Evolutionary conservation across 2,113 vertebrate genomes (phyloP).

Genomic region (Axis porcinus): DNA sequence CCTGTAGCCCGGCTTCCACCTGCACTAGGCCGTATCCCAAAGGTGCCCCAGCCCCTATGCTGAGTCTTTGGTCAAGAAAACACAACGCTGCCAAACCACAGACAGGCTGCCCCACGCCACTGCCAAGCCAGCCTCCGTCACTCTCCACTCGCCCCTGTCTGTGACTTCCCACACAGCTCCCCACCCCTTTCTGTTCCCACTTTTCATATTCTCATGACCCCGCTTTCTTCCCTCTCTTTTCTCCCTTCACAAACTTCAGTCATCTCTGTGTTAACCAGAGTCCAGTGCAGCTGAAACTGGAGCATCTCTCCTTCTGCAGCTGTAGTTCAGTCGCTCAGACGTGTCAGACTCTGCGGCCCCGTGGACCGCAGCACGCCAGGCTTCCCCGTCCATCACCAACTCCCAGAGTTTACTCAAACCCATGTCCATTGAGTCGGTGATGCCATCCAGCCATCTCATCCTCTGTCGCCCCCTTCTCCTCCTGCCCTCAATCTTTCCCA

Average conservation of each 20-base stretch:
- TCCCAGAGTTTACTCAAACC: neutral
- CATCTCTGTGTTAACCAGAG: fast-evolving
- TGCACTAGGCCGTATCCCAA: fast-evolving
- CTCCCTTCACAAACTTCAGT: neutral
- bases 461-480: neutral
- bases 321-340: neutral
- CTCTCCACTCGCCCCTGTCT: neutral
- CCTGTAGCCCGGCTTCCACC: neutral
- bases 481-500: neutral
- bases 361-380: neutral
- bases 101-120: fast-evolving
- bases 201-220: fast-evolving
- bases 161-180: neutral
- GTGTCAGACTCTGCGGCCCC: fast-evolving
- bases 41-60: fast-evolving
- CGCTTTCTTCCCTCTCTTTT: too few species aligned
- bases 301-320: neutral
- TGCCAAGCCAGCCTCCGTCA: neutral
- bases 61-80: too few species aligned
- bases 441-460: neutral
- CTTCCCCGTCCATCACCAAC: neutral
- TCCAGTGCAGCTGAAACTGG: neutral
- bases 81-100: fast-evolving
- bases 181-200: neutral
- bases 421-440: fast-evolving